Base-by-base conservation (phyloP, 2,888 invertebrate species). In the Gisinianus flammeolus region DNA sequence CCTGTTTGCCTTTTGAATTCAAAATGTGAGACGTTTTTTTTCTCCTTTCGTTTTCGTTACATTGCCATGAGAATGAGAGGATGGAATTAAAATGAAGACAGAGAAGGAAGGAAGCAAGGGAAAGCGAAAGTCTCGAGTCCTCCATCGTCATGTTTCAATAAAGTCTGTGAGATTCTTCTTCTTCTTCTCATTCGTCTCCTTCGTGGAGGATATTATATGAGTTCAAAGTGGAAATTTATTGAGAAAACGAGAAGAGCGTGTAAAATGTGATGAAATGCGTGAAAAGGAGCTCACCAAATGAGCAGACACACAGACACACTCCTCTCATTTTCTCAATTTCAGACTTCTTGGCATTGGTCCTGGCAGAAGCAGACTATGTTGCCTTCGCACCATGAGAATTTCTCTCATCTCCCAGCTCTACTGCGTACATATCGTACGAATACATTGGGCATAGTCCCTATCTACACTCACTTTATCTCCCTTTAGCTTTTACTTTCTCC, bases 191-290 rank as follows among this genome's bases (percentile, higher is more conserved):
- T 44, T 16, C 44, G 6, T 16, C 44, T 44, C 44, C 44, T 4
- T 54, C 16, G 16, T 54, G 4, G 4, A 8, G 22, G 62, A 28
- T 26, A 62, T 26, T 26, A 28, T 62, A 62, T 26, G 62, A 26
- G 26, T 62, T 62, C 62, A 62, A 26, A 62, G 62, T 62, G 62
- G 62, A 62, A 62, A 62, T 62, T 62, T 62, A 62, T 62, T 62
- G 62, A 62, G 28, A 62, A 62, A 8, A 62, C 62, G 62, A 62
- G 62, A 26, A 28, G 26, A 62, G 62, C 62, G 62, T 62, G 62
- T 62, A 62, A 62, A 62, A 26, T 62, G 12, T 62, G 62, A 62
- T 24, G 62, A 62, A 62, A 62, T 62, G 62, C 26, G 26, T 62
- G 26, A 28, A 62, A 62, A 62, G 12, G 12, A 4, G 6, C 62